Evolutionary conservation across 2,888 invertebrate genomes (phyloP).

Genomic region (Spodoptera littoralis): DNA sequence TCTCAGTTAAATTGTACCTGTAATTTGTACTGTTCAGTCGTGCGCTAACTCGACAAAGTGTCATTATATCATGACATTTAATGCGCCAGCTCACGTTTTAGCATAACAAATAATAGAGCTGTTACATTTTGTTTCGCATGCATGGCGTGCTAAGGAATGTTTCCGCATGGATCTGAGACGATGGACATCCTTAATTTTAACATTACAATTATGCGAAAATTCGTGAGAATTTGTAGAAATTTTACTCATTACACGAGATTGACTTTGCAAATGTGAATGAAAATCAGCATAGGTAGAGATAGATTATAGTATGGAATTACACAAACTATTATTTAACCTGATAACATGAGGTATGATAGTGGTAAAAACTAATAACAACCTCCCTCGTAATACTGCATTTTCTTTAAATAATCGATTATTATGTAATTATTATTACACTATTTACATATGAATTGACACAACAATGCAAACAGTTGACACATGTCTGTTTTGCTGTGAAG

Average conservation of each 20-base stretch:
- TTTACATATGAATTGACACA: constrained; percentile 48
- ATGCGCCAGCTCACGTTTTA: constrained; percentile 73
- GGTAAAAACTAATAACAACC: too few relatives aligned
- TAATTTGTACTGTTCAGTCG: constrained; percentile 75
- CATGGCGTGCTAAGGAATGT: constrained; percentile 51
- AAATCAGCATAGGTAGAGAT: too few relatives aligned
- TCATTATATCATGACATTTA: constrained; percentile 77
- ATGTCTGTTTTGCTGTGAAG: constrained; percentile 17
- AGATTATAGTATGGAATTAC: too few relatives aligned
- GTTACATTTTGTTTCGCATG: constrained; percentile 71
- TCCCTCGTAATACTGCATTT: constrained; percentile 14
- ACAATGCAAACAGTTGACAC: constrained; percentile 40
- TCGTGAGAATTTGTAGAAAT: too few relatives aligned
- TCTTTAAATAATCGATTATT: constrained; percentile 24
- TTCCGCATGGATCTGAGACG: constrained; percentile 48
- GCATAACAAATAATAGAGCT: constrained; percentile 85
- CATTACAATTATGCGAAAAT: too few relatives aligned
- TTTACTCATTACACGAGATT: too few relatives aligned
- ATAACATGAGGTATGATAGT: too few relatives aligned
- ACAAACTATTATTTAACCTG: too few relatives aligned
- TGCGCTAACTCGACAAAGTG: constrained; percentile 62
- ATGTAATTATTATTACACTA: constrained; percentile 15
- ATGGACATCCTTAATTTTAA: constrained; percentile 17
- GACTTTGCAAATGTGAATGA: too few relatives aligned
- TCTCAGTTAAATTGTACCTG: constrained; percentile 72